A percentile compares a stretch with the other conserved stretches of the same genome.
Conservation (phyloP, 2,888 invertebrate species). For the Blastobasis lacticolella region DNA sequence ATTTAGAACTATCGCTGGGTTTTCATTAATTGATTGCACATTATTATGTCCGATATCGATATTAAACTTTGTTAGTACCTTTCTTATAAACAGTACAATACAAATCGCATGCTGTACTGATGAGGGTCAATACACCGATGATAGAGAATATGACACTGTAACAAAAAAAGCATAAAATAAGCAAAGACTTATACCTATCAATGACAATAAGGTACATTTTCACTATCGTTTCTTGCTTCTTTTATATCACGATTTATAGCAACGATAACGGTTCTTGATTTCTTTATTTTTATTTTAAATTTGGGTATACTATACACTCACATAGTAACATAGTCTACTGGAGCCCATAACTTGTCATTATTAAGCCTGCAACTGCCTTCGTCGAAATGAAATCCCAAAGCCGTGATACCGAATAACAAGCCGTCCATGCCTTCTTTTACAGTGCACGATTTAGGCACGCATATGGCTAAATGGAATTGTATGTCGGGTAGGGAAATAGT, state of each 20-base stretch:
- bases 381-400: conserved; percentile 23
- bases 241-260: no score
- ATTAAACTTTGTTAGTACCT: conserved; percentile 6
- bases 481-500: conserved; percentile 13
- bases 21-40: neutral
- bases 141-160: conserved; percentile 17
- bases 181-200: conserved; percentile 2
- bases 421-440: conserved; percentile 25
- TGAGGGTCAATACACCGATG: conserved; percentile 15
- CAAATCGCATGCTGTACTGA: conserved; percentile 19
- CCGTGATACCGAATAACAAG: conserved; percentile 22
- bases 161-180: neutral
- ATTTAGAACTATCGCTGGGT: neutral
- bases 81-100: conserved; percentile 13
- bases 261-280: no score
- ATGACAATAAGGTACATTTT: no score
- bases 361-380: conserved; percentile 37
- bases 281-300: no score
- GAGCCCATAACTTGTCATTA: conserved; percentile 38
- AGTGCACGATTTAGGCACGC: conserved; percentile 40
- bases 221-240: no score
- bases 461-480: conserved; percentile 27
- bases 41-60: neutral
- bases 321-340: conserved; percentile 36
- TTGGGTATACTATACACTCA: conserved; percentile 14